phyloP scores from a whole-genome alignment of 2,797 vertebrate genomes.

The Parotocinclus haroldoi region DNA sequence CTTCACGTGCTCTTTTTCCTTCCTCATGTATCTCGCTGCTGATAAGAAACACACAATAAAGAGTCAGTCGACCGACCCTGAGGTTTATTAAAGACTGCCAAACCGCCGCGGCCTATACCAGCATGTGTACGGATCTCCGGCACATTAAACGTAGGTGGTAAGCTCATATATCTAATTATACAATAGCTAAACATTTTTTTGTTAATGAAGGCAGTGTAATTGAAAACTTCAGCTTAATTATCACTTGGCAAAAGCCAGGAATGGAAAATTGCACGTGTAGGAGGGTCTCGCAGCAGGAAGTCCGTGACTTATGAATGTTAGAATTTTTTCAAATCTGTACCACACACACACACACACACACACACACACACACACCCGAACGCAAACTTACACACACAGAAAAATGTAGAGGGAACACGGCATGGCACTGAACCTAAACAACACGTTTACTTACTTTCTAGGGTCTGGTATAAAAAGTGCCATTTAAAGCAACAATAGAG shows the following conservation, averaged over 20 bases:
- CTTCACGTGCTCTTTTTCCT: conserved; percentile 22
- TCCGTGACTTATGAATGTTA: conserved; percentile 64
- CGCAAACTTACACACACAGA: too few relatives aligned
- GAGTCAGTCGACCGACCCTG: conserved; percentile 50
- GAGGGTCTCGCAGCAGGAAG: conserved; percentile 64
- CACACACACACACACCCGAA: too few relatives aligned
- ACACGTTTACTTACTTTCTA: too few relatives aligned
- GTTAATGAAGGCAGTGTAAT: conserved; percentile 78
- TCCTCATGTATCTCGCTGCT: conserved; percentile 57
- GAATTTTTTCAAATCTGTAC: conserved; percentile 54
- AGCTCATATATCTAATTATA: conserved; percentile 82
- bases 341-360: not conserved
- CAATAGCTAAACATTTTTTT: conserved; percentile 78
- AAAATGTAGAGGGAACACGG: too few relatives aligned
- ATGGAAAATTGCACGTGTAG: conserved; percentile 71
- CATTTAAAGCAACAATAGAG: too few relatives aligned
- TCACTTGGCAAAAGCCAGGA: conserved; percentile 66
- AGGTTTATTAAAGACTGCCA: conserved; percentile 61
- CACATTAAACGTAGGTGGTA: conserved; percentile 77
- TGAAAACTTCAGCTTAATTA: conserved; percentile 79
- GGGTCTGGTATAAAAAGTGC: too few relatives aligned
- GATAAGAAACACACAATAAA: conserved; percentile 51
- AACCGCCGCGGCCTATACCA: conserved; percentile 56
- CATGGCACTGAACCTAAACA: too few relatives aligned
- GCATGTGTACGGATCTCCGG: conserved; percentile 60